Base-by-base conservation (phyloP, 1,140 invertebrate species). In the Drosophila lini region DNA sequence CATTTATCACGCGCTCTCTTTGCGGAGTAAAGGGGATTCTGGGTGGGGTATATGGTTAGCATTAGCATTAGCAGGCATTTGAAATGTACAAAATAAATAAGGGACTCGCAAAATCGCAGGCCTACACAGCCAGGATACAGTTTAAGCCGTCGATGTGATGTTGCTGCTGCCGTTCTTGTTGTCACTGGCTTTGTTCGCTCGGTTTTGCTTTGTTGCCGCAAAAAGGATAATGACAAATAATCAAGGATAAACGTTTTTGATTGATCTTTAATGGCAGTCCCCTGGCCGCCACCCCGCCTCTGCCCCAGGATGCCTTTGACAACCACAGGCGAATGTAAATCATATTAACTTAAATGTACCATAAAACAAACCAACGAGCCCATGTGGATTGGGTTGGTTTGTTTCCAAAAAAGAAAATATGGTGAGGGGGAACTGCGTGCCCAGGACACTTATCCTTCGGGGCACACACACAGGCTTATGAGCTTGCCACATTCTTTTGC, bases 221-320 rank as follows among this genome's bases (percentile, higher is more conserved):
- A 91, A 90, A 91, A 81, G 88, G 81, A 91, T 91, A 91, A 91
- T 83, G 80, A 89, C 88, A 88, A 91, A 91, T 91, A 91, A 91
- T 91, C 88, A 88, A 91, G 80, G 88, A 91, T 91, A 91, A 91
- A 84, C 88, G 80, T 56, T 88, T 91, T 91, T 91, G 88, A 91
- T 91, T 91, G 88, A 91, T 91, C 88, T 91, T 91, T 91, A 88
- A 91, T 91, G 88, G 88, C 81, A 80, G 68, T 67, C 59, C 28
- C 15, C 19, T 13, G 16, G n/a, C 38, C 63, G 9, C 11, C 19
- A 2, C n/a, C 19, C 15, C 7, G 5, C n/a, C 25, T 5, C 34
- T 38, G 32, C 15, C 31, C 11, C 16, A 9, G 58, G 41, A 68
- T 78, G 38, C 50, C 48, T 77, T 89, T 86, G 83, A 85, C 81